Conservation (phyloP, 1,140 invertebrate species). For the Heliconius himera region DNA sequence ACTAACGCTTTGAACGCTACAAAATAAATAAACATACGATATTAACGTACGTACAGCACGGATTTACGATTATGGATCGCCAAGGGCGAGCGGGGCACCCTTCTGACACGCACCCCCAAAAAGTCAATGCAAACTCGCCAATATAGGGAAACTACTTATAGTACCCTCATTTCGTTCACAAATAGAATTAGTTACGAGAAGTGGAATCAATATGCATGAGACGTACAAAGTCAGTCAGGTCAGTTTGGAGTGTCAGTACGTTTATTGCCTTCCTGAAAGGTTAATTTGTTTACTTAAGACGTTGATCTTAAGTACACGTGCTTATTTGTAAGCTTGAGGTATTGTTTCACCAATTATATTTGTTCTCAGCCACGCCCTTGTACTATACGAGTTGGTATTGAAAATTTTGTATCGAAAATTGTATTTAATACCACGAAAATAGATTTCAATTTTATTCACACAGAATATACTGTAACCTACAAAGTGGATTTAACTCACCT, state of each 20-base stretch:
- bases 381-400: neutral
- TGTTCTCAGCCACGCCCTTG: neutral
- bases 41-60: neutral
- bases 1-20: neutral
- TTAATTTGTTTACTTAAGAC: conserved; percentile 26
- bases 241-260: conserved; percentile 45
- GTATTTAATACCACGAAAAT: neutral
- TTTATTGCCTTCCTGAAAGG: conserved; percentile 51
- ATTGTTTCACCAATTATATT: neutral
- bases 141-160: conserved; percentile 15
- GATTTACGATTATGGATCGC: conserved; percentile 1
- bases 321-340: neutral
- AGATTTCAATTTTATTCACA: conserved; percentile 5
- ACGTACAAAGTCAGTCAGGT: conserved; percentile 38
- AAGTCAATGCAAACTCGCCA: conserved; percentile 13
- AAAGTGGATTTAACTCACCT: conserved; percentile 10
- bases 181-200: conserved; percentile 24
- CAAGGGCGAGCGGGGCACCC: neutral
- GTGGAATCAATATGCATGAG: conserved; percentile 57
- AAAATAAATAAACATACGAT: neutral
- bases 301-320: neutral
- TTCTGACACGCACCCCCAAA: neutral
- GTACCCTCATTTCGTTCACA: conserved; percentile 21
- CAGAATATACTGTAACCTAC: neutral
- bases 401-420: neutral